These are phyloP conservation scores for Octopus bimaculoides DNA, from an alignment of 1,140 invertebrate species.

Conservation along the genomic window DNA sequence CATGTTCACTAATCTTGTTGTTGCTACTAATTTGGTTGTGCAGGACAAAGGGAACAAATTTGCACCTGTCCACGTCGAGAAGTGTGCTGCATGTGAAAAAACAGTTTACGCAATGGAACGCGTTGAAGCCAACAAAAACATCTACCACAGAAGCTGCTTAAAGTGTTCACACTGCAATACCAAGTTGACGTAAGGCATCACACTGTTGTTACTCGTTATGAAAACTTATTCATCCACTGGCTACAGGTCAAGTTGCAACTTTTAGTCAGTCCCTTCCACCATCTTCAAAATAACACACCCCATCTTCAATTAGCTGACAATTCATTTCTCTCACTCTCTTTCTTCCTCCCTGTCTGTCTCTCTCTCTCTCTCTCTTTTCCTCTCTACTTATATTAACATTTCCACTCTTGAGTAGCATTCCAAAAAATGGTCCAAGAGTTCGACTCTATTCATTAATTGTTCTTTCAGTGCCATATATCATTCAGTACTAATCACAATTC, in stretches of 20 bases:
- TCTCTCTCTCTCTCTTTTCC: neutral
- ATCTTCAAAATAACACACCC: too few species aligned
- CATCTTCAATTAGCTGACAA: too few species aligned
- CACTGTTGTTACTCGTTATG: neutral
- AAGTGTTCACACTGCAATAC: constrained; percentile 76
- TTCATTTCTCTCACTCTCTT: neutral
- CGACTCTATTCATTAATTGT: neutral
- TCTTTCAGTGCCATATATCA: neutral
- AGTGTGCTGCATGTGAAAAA: constrained; percentile 71
- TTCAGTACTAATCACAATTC: neutral
- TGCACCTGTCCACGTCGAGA: constrained; percentile 62
- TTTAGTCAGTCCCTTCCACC: too few species aligned
- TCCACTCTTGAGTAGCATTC: too few species aligned
- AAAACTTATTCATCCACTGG: too few species aligned
- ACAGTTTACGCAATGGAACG: constrained; percentile 79
- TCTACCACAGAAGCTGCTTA: constrained; percentile 78
- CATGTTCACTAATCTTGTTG: constrained; percentile 15
- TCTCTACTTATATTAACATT: neutral
- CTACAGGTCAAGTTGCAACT: too few species aligned
- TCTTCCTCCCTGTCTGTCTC: neutral
- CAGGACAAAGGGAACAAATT: constrained; percentile 25
- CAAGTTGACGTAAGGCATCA: constrained; percentile 67
- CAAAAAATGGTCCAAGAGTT: too few species aligned
- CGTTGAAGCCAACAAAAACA: constrained; percentile 72
- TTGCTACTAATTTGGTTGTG: constrained; percentile 22